Conservation (phyloP, 2,888 invertebrate species). For the Watsonalla binaria region DNA sequence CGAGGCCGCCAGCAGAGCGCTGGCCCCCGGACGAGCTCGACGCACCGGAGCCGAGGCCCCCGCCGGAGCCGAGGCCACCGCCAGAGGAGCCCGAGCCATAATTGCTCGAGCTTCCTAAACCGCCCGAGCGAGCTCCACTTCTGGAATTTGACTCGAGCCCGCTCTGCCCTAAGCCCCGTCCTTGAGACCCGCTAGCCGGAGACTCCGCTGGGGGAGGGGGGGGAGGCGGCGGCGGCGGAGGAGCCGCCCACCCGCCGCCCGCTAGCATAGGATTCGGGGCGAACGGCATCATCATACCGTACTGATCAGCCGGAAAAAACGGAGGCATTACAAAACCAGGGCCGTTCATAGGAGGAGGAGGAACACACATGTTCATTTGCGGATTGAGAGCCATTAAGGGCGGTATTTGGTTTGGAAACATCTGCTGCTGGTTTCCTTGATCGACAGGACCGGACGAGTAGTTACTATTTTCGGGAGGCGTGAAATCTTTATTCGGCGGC, state of each 20-base stretch:
- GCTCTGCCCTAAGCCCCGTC: conserved; percentile 61
- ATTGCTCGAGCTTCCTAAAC: conserved; percentile 27
- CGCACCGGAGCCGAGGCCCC: conserved; percentile 25
- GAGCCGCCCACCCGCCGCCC: conserved; percentile 51
- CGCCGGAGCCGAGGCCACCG: conserved; percentile 30
- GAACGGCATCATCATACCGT: conserved; percentile 60
- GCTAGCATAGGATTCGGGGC: conserved; percentile 37
- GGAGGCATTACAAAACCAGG: conserved; percentile 57
- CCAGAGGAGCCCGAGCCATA: conserved; percentile 38
- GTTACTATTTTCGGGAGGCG: conserved; percentile 19
- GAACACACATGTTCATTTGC: conserved; percentile 63
- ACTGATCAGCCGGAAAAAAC: conserved; percentile 64
- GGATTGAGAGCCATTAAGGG: conserved; percentile 63
- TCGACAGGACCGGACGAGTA: conserved; percentile 24
- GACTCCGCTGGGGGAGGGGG: conserved; percentile 52
- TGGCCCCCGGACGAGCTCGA: conserved; percentile 34
- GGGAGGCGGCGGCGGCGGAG: conserved; percentile 61
- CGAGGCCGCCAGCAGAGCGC: conserved; percentile 31
- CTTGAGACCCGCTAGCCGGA: conserved; percentile 43
- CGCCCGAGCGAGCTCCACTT: conserved; percentile 50
- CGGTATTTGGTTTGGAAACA: conserved; percentile 46
- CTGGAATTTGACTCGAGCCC: conserved; percentile 73
- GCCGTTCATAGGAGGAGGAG: conserved; percentile 55
- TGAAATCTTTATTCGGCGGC: conserved; percentile 20
- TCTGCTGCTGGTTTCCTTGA: conserved; percentile 20